Base-by-base conservation (phyloP, 1,140 invertebrate genomes). In the Drosophila tani region DNA sequence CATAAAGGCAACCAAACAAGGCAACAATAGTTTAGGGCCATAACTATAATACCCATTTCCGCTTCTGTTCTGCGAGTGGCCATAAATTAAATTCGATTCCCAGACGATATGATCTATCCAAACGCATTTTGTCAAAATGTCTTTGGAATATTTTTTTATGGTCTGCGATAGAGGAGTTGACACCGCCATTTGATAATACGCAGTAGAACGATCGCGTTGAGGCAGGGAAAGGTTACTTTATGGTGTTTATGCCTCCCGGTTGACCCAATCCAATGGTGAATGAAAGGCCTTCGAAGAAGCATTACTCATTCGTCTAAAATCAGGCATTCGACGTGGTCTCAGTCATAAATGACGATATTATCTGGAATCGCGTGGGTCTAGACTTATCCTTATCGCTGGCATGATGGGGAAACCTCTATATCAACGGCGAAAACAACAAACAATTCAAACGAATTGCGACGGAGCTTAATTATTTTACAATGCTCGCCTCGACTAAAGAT, bases 391-490 rank as follows among this genome's bases (percentile, higher is more conserved):
- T 73, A 71, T 73, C 51, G 55, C 38, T 24, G 53, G 14, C 55
- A 21, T 50, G 73, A 51, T 59, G 53, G 69, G 67, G 67, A 59
- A 73, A 73, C 69, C 69, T 73, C n/a, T 60, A n/a, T 50, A 51
- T 60, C 67, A 58, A 43, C 45, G 45, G 27, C 53, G 53, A 73
- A 27, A 73, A 60, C 21, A 41, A 73, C 19, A 59, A 71, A 51
- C 67, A 73, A 73, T 73, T 73, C 69, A 73, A 73, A 71, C 43
- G 69, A 73, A 73, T 51, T 59, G 67, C 67, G 67, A 59, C 68
- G 19, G 11, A 60, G 55, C 69, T 43, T 73, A 60, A 73, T 73
- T 73, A 38, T 60, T 73, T 73, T 73, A 73, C 55, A 73, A 73
- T 51, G 45, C 68, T n/a, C 55, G 29, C 27, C 35, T 8, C 50